These are phyloP conservation scores for Oasisia sp. DNA, from an alignment of 2,888 invertebrate genomes.

Conservation along the genomic window DNA sequence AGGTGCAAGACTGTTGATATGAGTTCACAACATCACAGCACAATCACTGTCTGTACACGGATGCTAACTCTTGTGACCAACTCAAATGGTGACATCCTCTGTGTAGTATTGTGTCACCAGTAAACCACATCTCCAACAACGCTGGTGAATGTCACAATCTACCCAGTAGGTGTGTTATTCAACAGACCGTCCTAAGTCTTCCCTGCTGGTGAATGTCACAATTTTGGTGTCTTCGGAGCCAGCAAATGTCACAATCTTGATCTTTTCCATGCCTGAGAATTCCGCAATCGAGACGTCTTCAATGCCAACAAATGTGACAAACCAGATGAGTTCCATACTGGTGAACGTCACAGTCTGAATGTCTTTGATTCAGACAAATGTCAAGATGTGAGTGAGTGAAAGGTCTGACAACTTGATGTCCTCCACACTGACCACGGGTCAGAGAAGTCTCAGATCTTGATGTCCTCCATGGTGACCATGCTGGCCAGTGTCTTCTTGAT, in stretches of 20 bases:
- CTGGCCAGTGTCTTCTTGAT: conserved; percentile 96
- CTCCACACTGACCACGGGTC: not conserved
- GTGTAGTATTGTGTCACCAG: not conserved
- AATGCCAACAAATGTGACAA: conserved; percentile 65
- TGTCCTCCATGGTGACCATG: conserved; percentile 72
- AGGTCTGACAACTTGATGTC: too few relatives aligned
- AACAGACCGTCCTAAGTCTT: not conserved
- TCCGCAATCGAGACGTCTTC: conserved; percentile 67
- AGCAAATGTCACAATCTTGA: not conserved
- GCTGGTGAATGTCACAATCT: not conserved
- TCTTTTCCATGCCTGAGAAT: not conserved
- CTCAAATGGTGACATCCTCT: not conserved
- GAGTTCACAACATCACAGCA: not conserved
- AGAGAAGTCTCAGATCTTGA: conserved; percentile 55
- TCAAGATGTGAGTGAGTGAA: too few relatives aligned
- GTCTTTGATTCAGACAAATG: too few relatives aligned
- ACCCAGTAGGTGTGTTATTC: not conserved
- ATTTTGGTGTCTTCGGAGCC: too few relatives aligned
- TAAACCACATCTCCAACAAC: not conserved
- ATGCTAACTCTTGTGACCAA: not conserved
- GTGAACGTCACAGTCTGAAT: too few relatives aligned
- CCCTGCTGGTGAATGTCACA: not conserved
- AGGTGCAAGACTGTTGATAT: not conserved
- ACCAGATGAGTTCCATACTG: not conserved
- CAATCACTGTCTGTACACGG: not conserved